These are phyloP conservation scores for Sinohyriopsis cumingii DNA, from an alignment of 2,888 invertebrate species.

Conservation along the genomic window DNA sequence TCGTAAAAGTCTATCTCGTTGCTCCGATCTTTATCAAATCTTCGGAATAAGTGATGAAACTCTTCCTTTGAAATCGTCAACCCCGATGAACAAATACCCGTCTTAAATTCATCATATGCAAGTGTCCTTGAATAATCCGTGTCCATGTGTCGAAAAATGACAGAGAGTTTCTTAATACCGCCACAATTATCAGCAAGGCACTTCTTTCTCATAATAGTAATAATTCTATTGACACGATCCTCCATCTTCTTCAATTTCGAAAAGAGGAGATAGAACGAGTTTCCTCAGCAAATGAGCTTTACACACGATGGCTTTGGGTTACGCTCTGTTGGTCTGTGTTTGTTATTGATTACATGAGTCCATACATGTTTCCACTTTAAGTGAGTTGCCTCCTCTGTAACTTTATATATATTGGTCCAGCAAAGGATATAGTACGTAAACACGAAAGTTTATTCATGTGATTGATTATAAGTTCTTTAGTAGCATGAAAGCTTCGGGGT, in stretches of 20 bases:
- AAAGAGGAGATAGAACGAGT: neutral
- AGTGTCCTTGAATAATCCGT: conserved; percentile 60
- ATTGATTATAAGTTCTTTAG: too few relatives aligned
- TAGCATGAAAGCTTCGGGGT: too few relatives aligned
- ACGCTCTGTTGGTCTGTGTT: too few relatives aligned
- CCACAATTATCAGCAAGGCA: conserved; percentile 51
- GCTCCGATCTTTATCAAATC: conserved; percentile 60
- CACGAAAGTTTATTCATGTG: too few relatives aligned
- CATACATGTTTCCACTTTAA: too few relatives aligned
- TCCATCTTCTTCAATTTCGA: conserved; percentile 8
- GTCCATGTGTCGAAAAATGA: conserved; percentile 62
- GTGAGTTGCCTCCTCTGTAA: too few relatives aligned
- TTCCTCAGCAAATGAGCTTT: too few relatives aligned
- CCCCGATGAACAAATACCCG: conserved; percentile 53
- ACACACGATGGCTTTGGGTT: too few relatives aligned
- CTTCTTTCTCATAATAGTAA: conserved; percentile 42
- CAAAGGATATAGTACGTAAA: too few relatives aligned
- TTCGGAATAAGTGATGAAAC: conserved; percentile 50
- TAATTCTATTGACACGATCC: conserved; percentile 29
- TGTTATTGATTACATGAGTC: too few relatives aligned
- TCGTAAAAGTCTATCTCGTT: conserved; percentile 62
- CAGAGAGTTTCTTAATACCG: conserved; percentile 57
- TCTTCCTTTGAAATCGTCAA: conserved; percentile 48
- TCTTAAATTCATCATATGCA: conserved; percentile 55
- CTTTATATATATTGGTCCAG: too few relatives aligned